Evolutionary conservation across 2,888 invertebrate species (phyloP), one percentile per base, ranked within the genome.

Genomic region (Zaprionus bogoriensis): DNA sequence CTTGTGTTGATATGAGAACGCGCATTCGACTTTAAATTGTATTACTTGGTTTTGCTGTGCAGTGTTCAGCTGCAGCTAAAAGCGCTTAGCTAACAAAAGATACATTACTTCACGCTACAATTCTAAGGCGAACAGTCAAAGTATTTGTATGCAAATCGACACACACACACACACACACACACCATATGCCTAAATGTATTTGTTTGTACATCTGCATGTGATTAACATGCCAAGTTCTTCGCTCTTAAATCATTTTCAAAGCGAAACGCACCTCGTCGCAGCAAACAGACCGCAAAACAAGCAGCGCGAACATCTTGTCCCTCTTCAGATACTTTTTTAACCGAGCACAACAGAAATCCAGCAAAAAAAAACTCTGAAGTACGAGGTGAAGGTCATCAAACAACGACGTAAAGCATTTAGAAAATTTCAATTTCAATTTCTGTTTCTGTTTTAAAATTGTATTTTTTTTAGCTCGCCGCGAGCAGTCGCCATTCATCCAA

Each of bases 1-100:
- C 48, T 64, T 85, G 85, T 85, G 82, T 82, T 78, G 87, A 87
- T 75, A 82, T 85, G 82, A 87, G 67, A 48, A n/a, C n/a, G n/a
- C n/a, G n/a, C n/a, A n/a, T n/a, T n/a, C n/a, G n/a, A n/a, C n/a
- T n/a, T n/a, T n/a, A n/a, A n/a, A n/a, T n/a, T n/a, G n/a, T n/a
- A n/a, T n/a, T n/a, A n/a, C n/a, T n/a, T n/a, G n/a, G n/a, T n/a
- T n/a, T n/a, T n/a, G n/a, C n/a, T n/a, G n/a, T n/a, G n/a, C n/a
- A n/a, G n/a, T n/a, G n/a, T n/a, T n/a, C n/a, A n/a, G n/a, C n/a
- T n/a, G n/a, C n/a, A n/a, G n/a, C n/a, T n/a, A n/a, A n/a, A n/a
- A n/a, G n/a, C n/a, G n/a, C n/a, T n/a, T n/a, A n/a, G n/a, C n/a
- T n/a, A n/a, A n/a, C n/a, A n/a, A n/a, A n/a, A n/a, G n/a, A n/a